phyloP scores from a whole-genome alignment of 2,888 invertebrate species.

The Drosophila yooni region DNA sequence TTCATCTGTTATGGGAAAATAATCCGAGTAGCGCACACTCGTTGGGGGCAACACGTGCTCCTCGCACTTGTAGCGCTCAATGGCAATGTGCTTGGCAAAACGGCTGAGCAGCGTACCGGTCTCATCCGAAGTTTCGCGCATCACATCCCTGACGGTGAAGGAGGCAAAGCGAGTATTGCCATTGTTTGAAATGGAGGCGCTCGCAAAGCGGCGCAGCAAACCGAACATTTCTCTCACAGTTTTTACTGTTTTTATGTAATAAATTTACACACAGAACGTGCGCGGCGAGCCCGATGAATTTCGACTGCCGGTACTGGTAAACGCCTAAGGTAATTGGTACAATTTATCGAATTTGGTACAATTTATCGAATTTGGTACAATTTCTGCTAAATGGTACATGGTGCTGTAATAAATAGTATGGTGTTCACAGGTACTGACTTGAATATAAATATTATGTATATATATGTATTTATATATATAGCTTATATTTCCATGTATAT shows the following conservation, averaged over 20 bases:
- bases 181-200: constrained; percentile 38
- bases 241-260: constrained; percentile 59
- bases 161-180: constrained; percentile 60
- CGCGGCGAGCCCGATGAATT: constrained; percentile 19
- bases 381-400: not conserved
- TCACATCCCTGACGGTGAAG: constrained; percentile 77
- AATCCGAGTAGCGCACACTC: constrained; percentile 82
- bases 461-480: too few relatives aligned
- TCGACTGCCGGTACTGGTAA: constrained; percentile 27
- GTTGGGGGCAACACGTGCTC: constrained; percentile 71
- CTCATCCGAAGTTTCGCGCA: constrained; percentile 76
- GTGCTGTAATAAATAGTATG: not conserved
- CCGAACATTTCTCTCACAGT: constrained; percentile 48
- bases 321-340: not conserved
- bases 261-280: constrained; percentile 55
- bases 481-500: not conserved
- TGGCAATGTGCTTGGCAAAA: constrained; percentile 83
- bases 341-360: too few relatives aligned
- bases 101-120: constrained; percentile 80
- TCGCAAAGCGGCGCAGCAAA: constrained; percentile 61
- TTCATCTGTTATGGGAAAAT: constrained; percentile 81
- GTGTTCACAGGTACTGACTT: not conserved
- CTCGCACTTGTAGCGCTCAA: constrained; percentile 77
- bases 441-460: not conserved
- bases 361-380: constrained; percentile 7